Evolutionary conservation across 2,888 invertebrate genomes (phyloP).

Genomic region (Agonopterix alstromeriana): DNA sequence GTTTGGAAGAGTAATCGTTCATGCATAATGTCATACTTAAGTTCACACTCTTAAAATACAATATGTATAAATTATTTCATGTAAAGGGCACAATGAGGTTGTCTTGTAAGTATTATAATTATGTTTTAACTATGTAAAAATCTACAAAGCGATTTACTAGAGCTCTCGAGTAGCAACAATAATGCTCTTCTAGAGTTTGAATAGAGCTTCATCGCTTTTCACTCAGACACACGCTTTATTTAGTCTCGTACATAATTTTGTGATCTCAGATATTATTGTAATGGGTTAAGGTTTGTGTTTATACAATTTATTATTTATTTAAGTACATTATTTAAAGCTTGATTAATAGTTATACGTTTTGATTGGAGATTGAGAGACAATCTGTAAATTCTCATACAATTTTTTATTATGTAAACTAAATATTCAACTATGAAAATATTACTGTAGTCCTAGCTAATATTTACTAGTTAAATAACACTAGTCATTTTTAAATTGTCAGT

Average conservation of each 20-base stretch:
- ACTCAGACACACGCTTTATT: conserved; percentile 24
- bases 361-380: too few species aligned
- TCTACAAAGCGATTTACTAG: conserved; percentile 4
- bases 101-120: conserved; percentile 21
- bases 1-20: conserved; percentile 27
- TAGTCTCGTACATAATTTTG: conserved; percentile 15
- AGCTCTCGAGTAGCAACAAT: not conserved
- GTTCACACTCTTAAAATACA: not conserved
- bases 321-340: not conserved
- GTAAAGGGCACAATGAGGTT: conserved; percentile 26
- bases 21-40: not conserved
- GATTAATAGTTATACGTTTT: not conserved
- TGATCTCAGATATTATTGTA: conserved; percentile 27
- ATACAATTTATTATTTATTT: not conserved
- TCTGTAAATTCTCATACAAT: too few species aligned
- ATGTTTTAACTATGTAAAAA: conserved; percentile 5
- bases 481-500: too few species aligned
- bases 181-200: not conserved
- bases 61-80: not conserved
- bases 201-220: conserved; percentile 10
- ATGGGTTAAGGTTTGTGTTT: not conserved
- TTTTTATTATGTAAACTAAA: too few species aligned
- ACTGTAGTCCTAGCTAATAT: too few species aligned
- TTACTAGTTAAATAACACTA: too few species aligned
- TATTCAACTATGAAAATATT: too few species aligned